Evolutionary conservation across 2,797 vertebrate genomes (phyloP), one percentile per base, ranked within the genome.

Genomic region (Chrosomus eos): DNA sequence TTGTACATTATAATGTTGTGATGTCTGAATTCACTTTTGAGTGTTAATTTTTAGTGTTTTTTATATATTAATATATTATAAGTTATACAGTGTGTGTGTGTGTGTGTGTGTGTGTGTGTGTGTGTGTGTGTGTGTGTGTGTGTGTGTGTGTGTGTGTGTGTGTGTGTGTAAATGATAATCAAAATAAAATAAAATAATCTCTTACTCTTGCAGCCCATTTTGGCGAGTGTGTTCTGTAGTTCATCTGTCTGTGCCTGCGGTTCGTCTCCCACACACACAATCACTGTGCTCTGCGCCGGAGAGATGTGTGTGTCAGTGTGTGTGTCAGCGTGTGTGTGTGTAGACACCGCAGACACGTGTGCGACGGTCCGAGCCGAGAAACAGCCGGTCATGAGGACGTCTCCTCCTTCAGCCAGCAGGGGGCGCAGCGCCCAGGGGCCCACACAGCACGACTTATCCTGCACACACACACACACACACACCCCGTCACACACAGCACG

Each of bases 391-490:
- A 97, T 90, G 48, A 98, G 91, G 71, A 98, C 31, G 26, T 97
- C 96, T 10, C 94, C 95, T 3, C 93, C 94, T 5, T 90, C 88
- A 51, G 90, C 92, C 91, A 97, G 28, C 89, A 97, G 91, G 0
- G 92, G 90, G 83, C 88, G 93, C 7, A 94, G 95, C 11, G 95
- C 93, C 64, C 95, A 95, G 0, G 96, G 96, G 64, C 96, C 96
- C 14, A 99, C 89, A 87, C 95, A 96, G 90, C 97, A 96, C 62
- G 94, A 95, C 90, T 97, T 98, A 88, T 99, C 98, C 97, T 98
- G 38, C 31, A 89, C 38, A 88, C 53, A 89, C 38, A 62, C 11
- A 28, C 45, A 18, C 51, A 88, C 75, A 74, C 48, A 85, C n/a
- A 31, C 43, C 18, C 43, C 18, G 26, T 13, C 71, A n/a, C 23